phyloP scores from a whole-genome alignment of 2,797 vertebrate species.

The Semaprochilodus insignis region DNA sequence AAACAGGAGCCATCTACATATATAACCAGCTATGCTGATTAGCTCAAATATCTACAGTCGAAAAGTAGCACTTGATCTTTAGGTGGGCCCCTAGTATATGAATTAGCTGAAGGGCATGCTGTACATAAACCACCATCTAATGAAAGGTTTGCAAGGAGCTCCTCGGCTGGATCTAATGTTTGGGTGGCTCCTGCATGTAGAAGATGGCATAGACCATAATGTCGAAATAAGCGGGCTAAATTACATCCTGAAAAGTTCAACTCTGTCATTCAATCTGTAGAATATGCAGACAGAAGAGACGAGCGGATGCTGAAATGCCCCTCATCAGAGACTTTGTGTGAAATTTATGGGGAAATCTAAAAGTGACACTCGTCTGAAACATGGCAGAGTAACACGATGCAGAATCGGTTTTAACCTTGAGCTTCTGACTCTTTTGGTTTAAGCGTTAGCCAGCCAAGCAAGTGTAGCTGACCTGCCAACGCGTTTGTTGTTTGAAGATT shows the following conservation, averaged over 20 bases:
- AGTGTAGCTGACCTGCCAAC: no score
- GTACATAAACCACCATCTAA: slow-evolving; percentile 12
- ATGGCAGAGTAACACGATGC: no score
- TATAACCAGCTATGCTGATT: neutral
- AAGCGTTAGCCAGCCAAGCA: no score
- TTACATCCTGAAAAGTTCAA: slow-evolving; percentile 30
- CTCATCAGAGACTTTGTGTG: neutral
- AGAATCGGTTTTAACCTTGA: no score
- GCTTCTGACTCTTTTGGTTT: no score
- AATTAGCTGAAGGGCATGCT: slow-evolving; percentile 10
- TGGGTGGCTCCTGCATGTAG: slow-evolving; percentile 24
- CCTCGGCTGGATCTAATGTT: slow-evolving; percentile 19
- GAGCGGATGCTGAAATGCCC: neutral
- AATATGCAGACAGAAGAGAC: neutral
- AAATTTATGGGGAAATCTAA: neutral
- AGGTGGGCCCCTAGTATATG: neutral
- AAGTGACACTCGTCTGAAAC: no score
- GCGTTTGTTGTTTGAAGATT: no score
- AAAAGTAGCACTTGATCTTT: neutral
- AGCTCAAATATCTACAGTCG: neutral
- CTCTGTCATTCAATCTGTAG: slow-evolving; percentile 17
- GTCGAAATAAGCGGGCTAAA: slow-evolving; percentile 9
- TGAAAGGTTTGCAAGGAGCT: slow-evolving; percentile 24
- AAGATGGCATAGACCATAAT: neutral
- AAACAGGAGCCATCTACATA: no score